Conservation (phyloP, 2,888 invertebrate species). For the Drosophila antonietae region DNA sequence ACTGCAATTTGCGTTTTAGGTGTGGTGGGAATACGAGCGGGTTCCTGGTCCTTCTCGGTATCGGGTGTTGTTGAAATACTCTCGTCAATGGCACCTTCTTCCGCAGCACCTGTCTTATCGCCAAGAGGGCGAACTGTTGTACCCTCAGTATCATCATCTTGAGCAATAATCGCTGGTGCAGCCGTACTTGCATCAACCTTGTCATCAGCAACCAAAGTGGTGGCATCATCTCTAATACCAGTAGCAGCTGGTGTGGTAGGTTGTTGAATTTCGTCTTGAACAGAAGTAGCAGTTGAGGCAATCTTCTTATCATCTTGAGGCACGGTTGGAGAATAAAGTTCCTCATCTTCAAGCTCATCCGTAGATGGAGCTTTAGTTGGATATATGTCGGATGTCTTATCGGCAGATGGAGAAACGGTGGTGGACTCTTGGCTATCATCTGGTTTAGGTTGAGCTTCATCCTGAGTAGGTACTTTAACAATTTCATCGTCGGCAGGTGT, state of each 20-base stretch:
- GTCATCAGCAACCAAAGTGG: slow-evolving; percentile 24
- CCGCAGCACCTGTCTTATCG: slow-evolving; percentile 41
- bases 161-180: slow-evolving; percentile 23
- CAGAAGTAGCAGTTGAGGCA: slow-evolving; percentile 24
- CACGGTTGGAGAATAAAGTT: slow-evolving; percentile 33
- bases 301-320: slow-evolving; percentile 37
- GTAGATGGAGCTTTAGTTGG: slow-evolving; percentile 33
- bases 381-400: slow-evolving; percentile 29
- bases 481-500: slow-evolving; percentile 36
- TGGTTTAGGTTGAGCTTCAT: slow-evolving; percentile 31
- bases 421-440: slow-evolving; percentile 34
- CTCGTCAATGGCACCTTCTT: slow-evolving; percentile 4
- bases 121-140: slow-evolving; percentile 23
- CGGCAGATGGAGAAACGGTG: slow-evolving; percentile 19
- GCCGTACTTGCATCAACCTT: slow-evolving; percentile 37
- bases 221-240: slow-evolving; percentile 29
- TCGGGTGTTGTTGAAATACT: slow-evolving; percentile 37
- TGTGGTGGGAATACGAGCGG: slow-evolving; percentile 34
- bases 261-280: slow-evolving; percentile 30
- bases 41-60: slow-evolving; percentile 38
- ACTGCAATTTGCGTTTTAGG: slow-evolving; percentile 23
- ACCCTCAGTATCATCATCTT: slow-evolving; percentile 55
- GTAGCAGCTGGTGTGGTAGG: slow-evolving; percentile 24
- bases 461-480: slow-evolving; percentile 25
- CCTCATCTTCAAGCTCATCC: slow-evolving; percentile 37